Base-by-base conservation (phyloP, 2,888 invertebrate genomes). In the Heteromurus nitidus region DNA sequence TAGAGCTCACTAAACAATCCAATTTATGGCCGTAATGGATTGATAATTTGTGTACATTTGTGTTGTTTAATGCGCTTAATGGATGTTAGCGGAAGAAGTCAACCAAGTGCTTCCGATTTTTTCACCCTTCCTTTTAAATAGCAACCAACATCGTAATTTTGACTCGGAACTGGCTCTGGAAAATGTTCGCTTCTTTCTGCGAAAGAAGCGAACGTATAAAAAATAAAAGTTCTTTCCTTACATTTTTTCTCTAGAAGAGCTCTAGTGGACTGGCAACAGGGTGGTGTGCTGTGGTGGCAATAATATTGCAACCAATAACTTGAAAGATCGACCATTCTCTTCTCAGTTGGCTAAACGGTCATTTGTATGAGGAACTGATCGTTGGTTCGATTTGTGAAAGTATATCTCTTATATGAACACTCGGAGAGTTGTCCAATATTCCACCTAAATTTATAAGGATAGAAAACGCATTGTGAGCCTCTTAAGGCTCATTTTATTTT, bases 291-390 rank as follows among this genome's bases (percentile, higher is more conserved):
- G n/a, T n/a, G n/a, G n/a, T n/a, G n/a, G n/a, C n/a, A n/a, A n/a
- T n/a, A n/a, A n/a, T n/a, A n/a, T n/a, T n/a, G n/a, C n/a, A n/a
- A n/a, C n/a, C n/a, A n/a, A n/a, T n/a, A n/a, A n/a, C n/a, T n/a
- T n/a, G n/a, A n/a, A n/a, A n/a, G n/a, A n/a, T n/a, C n/a, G n/a
- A n/a, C n/a, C n/a, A n/a, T n/a, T n/a, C n/a, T n/a, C n/a, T n/a
- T n/a, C n/a, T n/a, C n/a, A n/a, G n/a, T n/a, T n/a, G n/a, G n/a
- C n/a, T n/a, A 26, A 24, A 76, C 80, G 85, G 86, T 85, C 86
- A 85, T 86, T 86, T 86, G 86, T 86, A 86, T 86, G 86, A 84
- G 85, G 58, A 81, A 84, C 82, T 80, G 84, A 80, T 84, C 85
- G 82, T 84, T 81, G 80, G 83, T 85, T 84, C 85, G 85, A 86